Evolutionary conservation across 2,888 invertebrate species (phyloP).

Genomic region (Rugalucina vietnamica): DNA sequence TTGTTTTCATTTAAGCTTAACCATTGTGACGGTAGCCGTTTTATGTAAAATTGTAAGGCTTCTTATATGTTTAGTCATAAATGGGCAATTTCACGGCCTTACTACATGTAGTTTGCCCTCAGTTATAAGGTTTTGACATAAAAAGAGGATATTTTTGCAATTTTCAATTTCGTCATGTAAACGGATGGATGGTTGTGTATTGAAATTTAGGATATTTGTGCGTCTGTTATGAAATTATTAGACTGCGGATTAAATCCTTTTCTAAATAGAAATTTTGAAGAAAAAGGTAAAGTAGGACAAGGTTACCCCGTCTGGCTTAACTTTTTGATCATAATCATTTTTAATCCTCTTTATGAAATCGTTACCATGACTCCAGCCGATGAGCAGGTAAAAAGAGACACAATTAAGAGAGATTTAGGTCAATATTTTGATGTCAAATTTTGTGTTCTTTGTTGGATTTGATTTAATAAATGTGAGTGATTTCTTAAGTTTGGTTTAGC

Average conservation of each 20-base stretch:
- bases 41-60: neutral
- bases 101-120: neutral
- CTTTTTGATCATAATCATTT: neutral
- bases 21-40: neutral
- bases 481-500: no score
- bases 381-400: neutral
- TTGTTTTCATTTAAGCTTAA: slow-evolving; percentile 16
- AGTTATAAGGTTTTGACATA: neutral
- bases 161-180: neutral
- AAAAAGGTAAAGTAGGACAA: neutral
- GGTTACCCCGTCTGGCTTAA: neutral
- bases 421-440: no score
- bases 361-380: neutral
- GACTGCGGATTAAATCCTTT: neutral
- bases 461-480: no score
- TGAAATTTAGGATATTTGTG: neutral
- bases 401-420: neutral
- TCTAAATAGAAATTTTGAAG: neutral
- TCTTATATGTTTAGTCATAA: neutral
- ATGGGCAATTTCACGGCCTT: neutral
- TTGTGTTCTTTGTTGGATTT: no score
- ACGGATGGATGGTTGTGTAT: neutral
- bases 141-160: neutral
- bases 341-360: neutral
- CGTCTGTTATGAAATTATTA: neutral